Evolutionary conservation across 2,888 invertebrate genomes (phyloP), one percentile per base, ranked within the genome.

Genomic region (Caenorhabditis imperialis): DNA sequence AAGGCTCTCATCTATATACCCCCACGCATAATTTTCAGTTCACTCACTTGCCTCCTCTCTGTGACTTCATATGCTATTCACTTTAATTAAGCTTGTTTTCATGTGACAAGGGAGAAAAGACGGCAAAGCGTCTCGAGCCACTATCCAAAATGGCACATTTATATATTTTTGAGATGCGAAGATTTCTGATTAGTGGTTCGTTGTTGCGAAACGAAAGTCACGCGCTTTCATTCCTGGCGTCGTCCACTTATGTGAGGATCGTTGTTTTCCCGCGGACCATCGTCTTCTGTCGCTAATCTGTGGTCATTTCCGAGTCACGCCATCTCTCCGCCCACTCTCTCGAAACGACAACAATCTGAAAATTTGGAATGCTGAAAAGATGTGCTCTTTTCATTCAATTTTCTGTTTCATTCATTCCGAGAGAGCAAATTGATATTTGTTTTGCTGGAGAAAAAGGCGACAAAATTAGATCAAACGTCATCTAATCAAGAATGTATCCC

Each of bases 401-500:
- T n/a, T n/a, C n/a, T n/a, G n/a, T 30, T 30, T 30, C 30, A 30
- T 7, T 30, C 10, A 30, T 30, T 30, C 30, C 7, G 30, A 30
- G 30, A n/a, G 22, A 51, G 23, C 37, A 35, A 51, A 38, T 37
- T 37, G 38, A 51, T 51, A 38, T 51, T 51, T 51, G 51, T 51
- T 51, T 51, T 51, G 35, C 50, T 12, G 20, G 5, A 42, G 44
- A 30, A 30, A 30, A 30, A 30, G 7, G 30, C 30, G 30, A 33
- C 47, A 42, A 50, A 61, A 61, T 61, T 61, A 61, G 50, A 60
- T 61, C 25, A 50, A 61, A 61, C 60, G 60, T 61, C 60, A 61
- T 61, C 60, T 61, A 61, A 50, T 61, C 60, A 61, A 61, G 50
- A 40, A 61, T 61, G 60, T 61, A 61, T 61, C 50, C 35, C 44